Evolutionary conservation across 1,140 invertebrate species (phyloP), one percentile per base, ranked within the genome.

Genomic region (Pseudomyrmex pallidus): DNA sequence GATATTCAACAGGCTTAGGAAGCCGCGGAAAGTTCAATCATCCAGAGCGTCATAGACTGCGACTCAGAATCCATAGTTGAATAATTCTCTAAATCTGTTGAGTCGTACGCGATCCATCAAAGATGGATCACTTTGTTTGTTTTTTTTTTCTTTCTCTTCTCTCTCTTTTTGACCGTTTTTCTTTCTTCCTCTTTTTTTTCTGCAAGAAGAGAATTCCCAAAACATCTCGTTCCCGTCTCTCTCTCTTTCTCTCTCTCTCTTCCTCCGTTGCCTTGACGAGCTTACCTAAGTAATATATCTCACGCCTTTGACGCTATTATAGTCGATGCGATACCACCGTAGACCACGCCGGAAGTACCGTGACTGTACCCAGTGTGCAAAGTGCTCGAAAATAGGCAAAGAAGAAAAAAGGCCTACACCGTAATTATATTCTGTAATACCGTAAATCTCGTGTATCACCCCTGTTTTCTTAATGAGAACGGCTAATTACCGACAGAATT

Each of bases 311-410:
- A 72, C 66, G 66, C 76, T 80, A 50, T 68, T 78, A 68, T 72
- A 72, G 57, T 50, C 76, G 76, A 80, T 72, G 66, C 76, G 76
- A 80, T 70, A 72, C 44, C 76, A 80, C 54, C 76, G 66, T 80
- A 80, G 76, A 78, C 15, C 52, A 68, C 76, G 76, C 52, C 76
- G 66, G 76, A 72, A 80, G 12, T 61, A 72, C 44, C 76, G 76
- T 68, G 52, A 76, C 48, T 78, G 64, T 59, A 72, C 22, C 52
- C 76, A 52, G 35, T 67, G 50, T 68, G 74, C 74, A 76, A 76
- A 77, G 8, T 78, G 76, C 76, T 80, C 76, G 76, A 80, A 66
- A 80, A 72, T 70, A 80, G 76, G 66, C 66, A 80, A 80, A 72
- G 66, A 72, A 70, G 54, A 35, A 35, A 35, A 35, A 80, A 59